phyloP scores from a whole-genome alignment of 2,888 invertebrate genomes.

The Leucophenga maculata region DNA sequence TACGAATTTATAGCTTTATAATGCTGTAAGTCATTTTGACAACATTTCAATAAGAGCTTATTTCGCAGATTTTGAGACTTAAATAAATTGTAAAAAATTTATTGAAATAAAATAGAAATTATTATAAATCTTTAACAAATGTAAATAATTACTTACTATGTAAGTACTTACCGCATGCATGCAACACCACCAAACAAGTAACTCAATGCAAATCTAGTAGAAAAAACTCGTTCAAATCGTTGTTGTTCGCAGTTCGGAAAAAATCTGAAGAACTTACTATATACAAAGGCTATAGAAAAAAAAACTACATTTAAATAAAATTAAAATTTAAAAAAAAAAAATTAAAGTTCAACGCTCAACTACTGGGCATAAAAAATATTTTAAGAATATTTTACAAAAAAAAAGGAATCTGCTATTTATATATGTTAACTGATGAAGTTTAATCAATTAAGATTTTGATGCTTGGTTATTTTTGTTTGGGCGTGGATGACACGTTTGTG shows the following conservation, averaged over 20 bases:
- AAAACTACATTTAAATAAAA: too few relatives aligned
- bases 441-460: not conserved
- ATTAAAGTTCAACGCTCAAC: not conserved
- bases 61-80: too few relatives aligned
- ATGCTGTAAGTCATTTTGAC: too few relatives aligned
- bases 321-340: too few relatives aligned
- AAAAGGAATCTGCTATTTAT: not conserved
- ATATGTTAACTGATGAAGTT: not conserved
- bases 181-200: conserved; percentile 16
- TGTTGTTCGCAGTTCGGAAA: not conserved
- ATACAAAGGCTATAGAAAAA: too few relatives aligned
- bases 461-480: not conserved
- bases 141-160: too few relatives aligned
- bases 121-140: too few relatives aligned
- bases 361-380: not conserved
- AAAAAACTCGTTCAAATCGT: conserved; percentile 23
- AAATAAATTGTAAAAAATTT: too few relatives aligned
- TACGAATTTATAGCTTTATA: too few relatives aligned
- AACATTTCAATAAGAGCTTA: too few relatives aligned
- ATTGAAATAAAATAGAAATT: too few relatives aligned
- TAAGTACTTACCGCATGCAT: conserved; percentile 59
- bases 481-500: not conserved
- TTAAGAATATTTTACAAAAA: not conserved
- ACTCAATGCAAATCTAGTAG: conserved; percentile 27
- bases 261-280: not conserved